Conservation (phyloP, 2,888 invertebrate genomes). For the Calameuta filiformis region DNA sequence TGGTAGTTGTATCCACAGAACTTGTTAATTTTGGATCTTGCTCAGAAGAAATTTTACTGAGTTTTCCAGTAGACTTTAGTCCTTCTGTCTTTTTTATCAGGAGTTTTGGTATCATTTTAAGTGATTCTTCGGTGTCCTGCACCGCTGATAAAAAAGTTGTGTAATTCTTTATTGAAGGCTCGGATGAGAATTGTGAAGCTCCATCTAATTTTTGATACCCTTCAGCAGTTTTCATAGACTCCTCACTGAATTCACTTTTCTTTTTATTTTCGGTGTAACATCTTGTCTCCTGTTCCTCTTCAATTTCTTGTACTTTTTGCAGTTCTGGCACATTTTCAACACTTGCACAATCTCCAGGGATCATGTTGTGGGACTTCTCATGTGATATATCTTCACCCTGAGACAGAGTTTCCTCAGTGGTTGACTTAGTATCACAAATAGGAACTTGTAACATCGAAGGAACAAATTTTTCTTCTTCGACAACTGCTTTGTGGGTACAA, state of each 20-base stretch:
- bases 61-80: not conserved
- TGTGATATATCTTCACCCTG: not conserved
- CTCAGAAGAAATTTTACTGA: not conserved
- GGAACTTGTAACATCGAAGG: not conserved
- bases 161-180: not conserved
- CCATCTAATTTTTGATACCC: constrained; percentile 1
- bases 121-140: constrained; percentile 17
- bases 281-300: not conserved
- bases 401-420: not conserved
- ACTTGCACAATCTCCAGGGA: not conserved
- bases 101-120: constrained; percentile 47
- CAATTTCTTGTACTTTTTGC: not conserved
- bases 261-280: not conserved
- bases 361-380: not conserved
- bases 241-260: not conserved
- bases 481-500: not conserved
- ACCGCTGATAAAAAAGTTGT: constrained; percentile 4
- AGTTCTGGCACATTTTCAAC: not conserved
- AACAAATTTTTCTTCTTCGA: not conserved
- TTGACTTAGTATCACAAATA: not conserved
- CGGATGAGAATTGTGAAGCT: not conserved
- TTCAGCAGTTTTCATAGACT: not conserved
- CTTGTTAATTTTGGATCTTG: constrained; percentile 26
- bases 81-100: constrained; percentile 51
- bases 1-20: constrained; percentile 28